Percentiles rank a stretch among this genome's conserved stretches.
phyloP scores from a whole-genome alignment of 2,888 invertebrate genomes.

The Corbicula japonica region DNA sequence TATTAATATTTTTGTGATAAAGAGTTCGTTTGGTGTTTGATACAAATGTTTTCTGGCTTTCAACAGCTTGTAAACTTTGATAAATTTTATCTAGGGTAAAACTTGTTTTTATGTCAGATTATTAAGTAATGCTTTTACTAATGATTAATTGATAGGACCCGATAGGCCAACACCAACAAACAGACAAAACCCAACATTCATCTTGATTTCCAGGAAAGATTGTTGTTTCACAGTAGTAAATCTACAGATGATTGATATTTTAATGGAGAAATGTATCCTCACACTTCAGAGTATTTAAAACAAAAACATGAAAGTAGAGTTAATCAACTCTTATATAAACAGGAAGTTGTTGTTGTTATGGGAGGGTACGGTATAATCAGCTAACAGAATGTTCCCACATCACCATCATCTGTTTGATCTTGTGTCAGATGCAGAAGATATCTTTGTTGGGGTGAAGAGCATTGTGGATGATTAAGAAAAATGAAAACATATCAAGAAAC shows the following conservation, averaged over 20 bases:
- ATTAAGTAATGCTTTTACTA: slow-evolving; percentile 6
- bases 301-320: slow-evolving; percentile 16
- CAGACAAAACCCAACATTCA: neutral
- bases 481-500: too few species aligned
- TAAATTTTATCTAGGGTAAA: slow-evolving; percentile 5
- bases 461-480: too few species aligned
- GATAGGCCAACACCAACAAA: slow-evolving; percentile 1
- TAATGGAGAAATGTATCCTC: slow-evolving; percentile 42
- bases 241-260: slow-evolving; percentile 39
- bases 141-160: neutral
- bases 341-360: slow-evolving; percentile 26
- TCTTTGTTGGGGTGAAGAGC: too few species aligned
- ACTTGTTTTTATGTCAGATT: neutral
- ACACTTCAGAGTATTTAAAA: slow-evolving; percentile 7
- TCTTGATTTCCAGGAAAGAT: neutral
- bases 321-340: slow-evolving; percentile 46
- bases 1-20: too few species aligned
- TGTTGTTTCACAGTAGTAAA: slow-evolving; percentile 14
- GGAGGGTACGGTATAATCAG: slow-evolving; percentile 27
- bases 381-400: slow-evolving; percentile 13
- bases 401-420: slow-evolving; percentile 11
- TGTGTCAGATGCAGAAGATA: too few species aligned
- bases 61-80: neutral
- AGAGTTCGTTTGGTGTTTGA: neutral
- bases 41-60: slow-evolving; percentile 2